Percentiles rank a stretch among this genome's conserved stretches.
Evolutionary conservation across 2,888 invertebrate species (phyloP).

Genomic region (Chymomyza fuscimana): DNA sequence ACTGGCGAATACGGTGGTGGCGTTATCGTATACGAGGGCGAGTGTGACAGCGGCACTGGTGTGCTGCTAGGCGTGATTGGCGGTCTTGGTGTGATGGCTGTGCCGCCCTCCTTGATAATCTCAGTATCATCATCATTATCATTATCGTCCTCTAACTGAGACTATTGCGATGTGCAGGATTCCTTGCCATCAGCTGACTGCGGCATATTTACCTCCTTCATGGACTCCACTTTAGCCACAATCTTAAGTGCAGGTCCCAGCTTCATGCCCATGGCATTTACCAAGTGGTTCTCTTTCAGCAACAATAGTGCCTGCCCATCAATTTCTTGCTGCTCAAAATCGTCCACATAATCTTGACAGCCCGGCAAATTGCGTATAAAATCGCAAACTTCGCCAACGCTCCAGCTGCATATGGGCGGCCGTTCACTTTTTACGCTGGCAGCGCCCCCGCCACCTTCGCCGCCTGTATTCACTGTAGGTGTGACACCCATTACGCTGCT

Average conservation of each 20-base stretch:
- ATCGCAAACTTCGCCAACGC: constrained; percentile 93
- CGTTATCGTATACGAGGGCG: constrained; percentile 50
- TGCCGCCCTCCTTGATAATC: background rate
- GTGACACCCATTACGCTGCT: background rate
- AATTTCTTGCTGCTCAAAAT: constrained; percentile 96
- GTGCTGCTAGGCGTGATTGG: background rate
- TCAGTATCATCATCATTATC: too few species aligned
- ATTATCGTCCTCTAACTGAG: constrained; percentile 15
- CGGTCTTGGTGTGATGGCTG: background rate
- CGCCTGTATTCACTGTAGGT: background rate
- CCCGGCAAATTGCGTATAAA: constrained; percentile 94
- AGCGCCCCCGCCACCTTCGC: constrained; percentile 7
- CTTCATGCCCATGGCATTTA: constrained; percentile 96
- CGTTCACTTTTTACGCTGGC: constrained; percentile 51
- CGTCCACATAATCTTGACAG: constrained; percentile 95
- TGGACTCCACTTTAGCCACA: constrained; percentile 93
- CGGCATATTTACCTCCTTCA: constrained; percentile 80
- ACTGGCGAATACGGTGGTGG: constrained; percentile 54
- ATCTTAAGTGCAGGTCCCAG: constrained; percentile 97
- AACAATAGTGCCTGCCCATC: constrained; percentile 96
- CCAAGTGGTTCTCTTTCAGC: constrained; percentile 95
- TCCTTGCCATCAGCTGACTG: constrained; percentile 48
- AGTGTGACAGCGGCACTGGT: constrained; percentile 9
- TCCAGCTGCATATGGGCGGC: constrained; percentile 78
- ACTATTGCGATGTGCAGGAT: constrained; percentile 47